A percentile compares a stretch with the other conserved stretches of the same genome.
Evolutionary conservation across 92 coral and sea anemone species (phyloP).

Genomic region (Paragorgia papillata): DNA sequence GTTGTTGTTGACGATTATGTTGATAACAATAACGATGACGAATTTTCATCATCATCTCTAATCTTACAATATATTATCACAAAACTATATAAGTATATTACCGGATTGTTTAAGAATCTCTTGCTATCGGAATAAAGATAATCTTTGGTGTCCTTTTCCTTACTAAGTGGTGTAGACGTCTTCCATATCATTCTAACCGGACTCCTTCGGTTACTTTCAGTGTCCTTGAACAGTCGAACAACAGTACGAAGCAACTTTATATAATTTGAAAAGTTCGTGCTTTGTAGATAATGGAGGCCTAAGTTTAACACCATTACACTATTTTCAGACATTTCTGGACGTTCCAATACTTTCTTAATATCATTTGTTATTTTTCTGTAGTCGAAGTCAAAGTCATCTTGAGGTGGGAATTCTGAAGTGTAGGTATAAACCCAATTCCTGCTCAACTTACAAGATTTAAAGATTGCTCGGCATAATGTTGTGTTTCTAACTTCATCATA

Average conservation of each 20-base stretch:
- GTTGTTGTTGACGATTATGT: too few relatives aligned
- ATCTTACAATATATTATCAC: too few relatives aligned
- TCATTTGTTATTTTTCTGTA: slow-evolving; percentile 58
- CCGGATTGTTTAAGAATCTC: slow-evolving; percentile 79
- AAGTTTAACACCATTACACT: slow-evolving; percentile 81
- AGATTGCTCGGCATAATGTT: slow-evolving; percentile 69
- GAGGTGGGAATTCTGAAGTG: slow-evolving; percentile 53
- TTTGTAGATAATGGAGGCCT: slow-evolving; percentile 78
- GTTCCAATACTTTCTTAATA: slow-evolving; percentile 56
- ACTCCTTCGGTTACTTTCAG: slow-evolving; percentile 25
- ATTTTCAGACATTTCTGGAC: slow-evolving; percentile 72
- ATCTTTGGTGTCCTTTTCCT: slow-evolving; percentile 77
- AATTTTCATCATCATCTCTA: not conserved
- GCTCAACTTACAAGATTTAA: slow-evolving; percentile 72
- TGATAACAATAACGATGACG: too few relatives aligned
- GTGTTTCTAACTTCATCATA: slow-evolving; percentile 56
- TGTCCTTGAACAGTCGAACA: slow-evolving; percentile 54
- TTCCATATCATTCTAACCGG: slow-evolving; percentile 81
- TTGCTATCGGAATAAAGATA: slow-evolving; percentile 68
- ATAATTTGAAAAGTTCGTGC: slow-evolving; percentile 65
- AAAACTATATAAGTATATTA: slow-evolving; percentile 43
- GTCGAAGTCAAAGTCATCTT: slow-evolving; percentile 76
- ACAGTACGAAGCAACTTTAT: slow-evolving; percentile 60
- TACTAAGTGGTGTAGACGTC: slow-evolving; percentile 79
- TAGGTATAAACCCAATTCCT: slow-evolving; percentile 86